Conservation (phyloP, 2,113 vertebrate genomes). For the Plecturocebus donacophilus region DNA sequence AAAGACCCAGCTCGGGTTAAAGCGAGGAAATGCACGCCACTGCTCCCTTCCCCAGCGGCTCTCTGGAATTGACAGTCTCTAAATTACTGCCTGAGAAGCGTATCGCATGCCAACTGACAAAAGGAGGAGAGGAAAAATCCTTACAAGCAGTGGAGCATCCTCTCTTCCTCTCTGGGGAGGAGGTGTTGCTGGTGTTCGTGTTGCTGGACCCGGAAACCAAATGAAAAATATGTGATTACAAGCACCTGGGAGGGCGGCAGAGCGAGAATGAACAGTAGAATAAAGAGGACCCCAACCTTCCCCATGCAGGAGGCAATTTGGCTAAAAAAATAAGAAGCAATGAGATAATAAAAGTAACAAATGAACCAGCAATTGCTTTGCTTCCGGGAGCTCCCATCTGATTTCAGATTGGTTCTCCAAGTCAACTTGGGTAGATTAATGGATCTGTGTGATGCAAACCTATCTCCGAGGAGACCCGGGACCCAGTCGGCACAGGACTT, state of each 20-base stretch:
- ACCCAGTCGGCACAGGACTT: slow-evolving; percentile 68
- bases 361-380: slow-evolving; percentile 87
- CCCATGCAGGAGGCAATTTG: slow-evolving; percentile 73
- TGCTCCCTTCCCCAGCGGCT: slow-evolving; percentile 55
- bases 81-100: slow-evolving; percentile 77
- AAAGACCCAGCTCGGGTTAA: not conserved
- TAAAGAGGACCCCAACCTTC: slow-evolving; percentile 55
- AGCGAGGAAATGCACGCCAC: not conserved
- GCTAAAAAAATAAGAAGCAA: slow-evolving; percentile 83
- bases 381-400: slow-evolving; percentile 83
- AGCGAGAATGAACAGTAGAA: rapidly evolving
- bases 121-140: slow-evolving; percentile 56
- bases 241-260: slow-evolving; percentile 64
- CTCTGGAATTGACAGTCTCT: slow-evolving; percentile 75
- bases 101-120: slow-evolving; percentile 67
- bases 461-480: slow-evolving; percentile 68
- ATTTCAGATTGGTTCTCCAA: slow-evolving; percentile 80
- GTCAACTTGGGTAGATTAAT: slow-evolving; percentile 81
- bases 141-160: slow-evolving; percentile 38
- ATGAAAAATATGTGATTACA: slow-evolving; percentile 81
- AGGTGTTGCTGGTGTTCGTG: slow-evolving; percentile 49
- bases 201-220: slow-evolving; percentile 70
- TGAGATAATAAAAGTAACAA: slow-evolving; percentile 89
- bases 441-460: not conserved
- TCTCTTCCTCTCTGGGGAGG: slow-evolving; percentile 48